Evolutionary conservation across 2,113 vertebrate genomes (phyloP), one percentile per base, ranked within the genome.

Genomic region (Puffinus mauretanicus): DNA sequence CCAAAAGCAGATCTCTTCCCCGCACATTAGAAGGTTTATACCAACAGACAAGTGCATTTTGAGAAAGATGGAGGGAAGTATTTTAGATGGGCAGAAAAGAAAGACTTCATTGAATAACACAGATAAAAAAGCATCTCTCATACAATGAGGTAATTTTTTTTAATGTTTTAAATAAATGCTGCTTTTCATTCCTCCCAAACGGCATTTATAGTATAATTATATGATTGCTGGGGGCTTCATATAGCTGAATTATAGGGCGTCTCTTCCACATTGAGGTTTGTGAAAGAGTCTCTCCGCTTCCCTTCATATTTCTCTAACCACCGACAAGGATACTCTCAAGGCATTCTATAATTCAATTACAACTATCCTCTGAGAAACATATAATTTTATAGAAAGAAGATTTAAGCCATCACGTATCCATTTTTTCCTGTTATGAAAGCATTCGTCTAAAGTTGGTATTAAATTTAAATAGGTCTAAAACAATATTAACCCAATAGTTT

Each of bases 281-380:
- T 96, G 85, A 95, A 97, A 98, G 94, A 96, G 94, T 87, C 92
- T 94, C 91, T 96, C 90, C 0, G 79, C 95, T 97, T 93, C 96
- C 91, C 87, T 98, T 97, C 81, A 66, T 19, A 55, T 94, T 97
- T 97, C 97, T 98, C 97, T 97, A 98, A 98, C 96, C 96, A 96
- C 96, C 1, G 20, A 86, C 97, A 96, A 86, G 97, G 97, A 98
- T 97, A 98, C 93, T 98, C 97, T 97, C 94, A 97, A 98, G 97
- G 97, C 93, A 97, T 95, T 97, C 97, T 95, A 90, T 98, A 98
- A 98, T 97, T 98, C 97, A 98, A 98, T 98, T 98, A 98, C 95
- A 97, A 96, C 86, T 97, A 78, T 94, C 97, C 97, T 97, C 94
- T 95, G 98, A 98, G 98, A 98, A 98, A 97, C 94, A 97, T 97